Evolutionary conservation across 1,140 invertebrate genomes (phyloP), one percentile per base, ranked within the genome.

Genomic region (Heliothis subflexa): DNA sequence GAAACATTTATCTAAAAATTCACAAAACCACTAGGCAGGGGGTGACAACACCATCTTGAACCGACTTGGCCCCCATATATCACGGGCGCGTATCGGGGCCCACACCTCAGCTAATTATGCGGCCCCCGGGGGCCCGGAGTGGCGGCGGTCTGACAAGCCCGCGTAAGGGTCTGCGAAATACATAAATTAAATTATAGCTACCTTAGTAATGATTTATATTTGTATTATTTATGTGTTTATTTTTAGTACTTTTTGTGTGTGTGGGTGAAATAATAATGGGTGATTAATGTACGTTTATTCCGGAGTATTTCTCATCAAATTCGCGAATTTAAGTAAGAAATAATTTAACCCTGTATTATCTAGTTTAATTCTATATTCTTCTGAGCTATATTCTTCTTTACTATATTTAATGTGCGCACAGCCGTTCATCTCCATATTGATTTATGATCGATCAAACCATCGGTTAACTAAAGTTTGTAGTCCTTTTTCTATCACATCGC

Each of bases 21-120:
- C 28, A 47, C 40, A 2, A 12, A 47, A 47, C 33, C 61, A 18
- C 54, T 40, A 45, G 61, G 47, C 33, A 64, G 33, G 13, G 21
- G n/a, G 61, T 40, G n/a, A 12, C 3, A 57, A 57, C 21, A 64
- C 16, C 61, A 64, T 64, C 61, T 64, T 64, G 61, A 12, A 47
- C 33, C 45, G 61, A 64, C 33, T 64, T 2, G 16, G 61, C n/a
- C 55, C 14, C 64, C 64, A 68, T 68, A 68, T 68, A 68, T 68
- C 64, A 68, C 64, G 45, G 64, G 47, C 33, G n/a, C 13, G 7
- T 25, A 50, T 68, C 18, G 45, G 64, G 45, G 47, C 45, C 45
- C 21, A 50, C 64, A 68, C 59, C 59, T 62, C 45, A 28, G 64
- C 64, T 68, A 68, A 68, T 68, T 68, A 68, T 68, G 47, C 59